Base-by-base conservation (phyloP, 92 coral and sea anemone genomes). In the Zoanthus gigantus region DNA sequence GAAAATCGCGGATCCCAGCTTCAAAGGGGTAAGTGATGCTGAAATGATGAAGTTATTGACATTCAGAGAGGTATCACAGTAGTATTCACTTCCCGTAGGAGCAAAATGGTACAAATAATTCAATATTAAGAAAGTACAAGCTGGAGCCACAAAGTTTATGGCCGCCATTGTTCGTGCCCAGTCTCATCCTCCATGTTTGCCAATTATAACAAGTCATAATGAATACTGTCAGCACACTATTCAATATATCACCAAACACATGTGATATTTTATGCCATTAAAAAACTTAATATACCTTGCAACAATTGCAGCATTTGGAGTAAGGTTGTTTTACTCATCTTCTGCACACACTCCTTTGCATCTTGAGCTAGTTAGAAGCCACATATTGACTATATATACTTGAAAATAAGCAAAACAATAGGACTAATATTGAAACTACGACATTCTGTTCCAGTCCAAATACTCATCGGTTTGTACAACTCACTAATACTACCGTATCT, bases 261-360 rank as follows among this genome's bases (percentile, higher is more conserved):
- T 53, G 11, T 8, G 72, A 66, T 66, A 66, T n/a, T 66, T n/a
- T 66, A 66, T 69, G 12, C 34, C 4, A 30, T 71, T 53, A 53
- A 53, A 53, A 53, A 53, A 5, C 6, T 53, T 53, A 23, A 53
- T 53, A 2, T 8, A 45, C 78, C 32, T 42, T 23, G 12, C 7
- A 74, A 0, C 28, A 75, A 17, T n/a, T 50, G 58, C 0, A 75
- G 63, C 79, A 75, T 48, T 17, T 75, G 44, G 0, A 46, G 79
- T 18, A 87, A 42, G 10, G 71, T 47, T 87, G 23, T 79, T 23
- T 65, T 87, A 3, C 85, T 53, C 90, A 87, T 87, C 42, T 67
- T 87, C 15, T 37, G 52, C 4, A 53, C 90, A 66, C 67, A 68
- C 14, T 79, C 86, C 31, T 32, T 16, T 7, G 56, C 67, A 68